Conservation (phyloP, 2,888 invertebrate species). For the Glaucopsyche alexis region DNA sequence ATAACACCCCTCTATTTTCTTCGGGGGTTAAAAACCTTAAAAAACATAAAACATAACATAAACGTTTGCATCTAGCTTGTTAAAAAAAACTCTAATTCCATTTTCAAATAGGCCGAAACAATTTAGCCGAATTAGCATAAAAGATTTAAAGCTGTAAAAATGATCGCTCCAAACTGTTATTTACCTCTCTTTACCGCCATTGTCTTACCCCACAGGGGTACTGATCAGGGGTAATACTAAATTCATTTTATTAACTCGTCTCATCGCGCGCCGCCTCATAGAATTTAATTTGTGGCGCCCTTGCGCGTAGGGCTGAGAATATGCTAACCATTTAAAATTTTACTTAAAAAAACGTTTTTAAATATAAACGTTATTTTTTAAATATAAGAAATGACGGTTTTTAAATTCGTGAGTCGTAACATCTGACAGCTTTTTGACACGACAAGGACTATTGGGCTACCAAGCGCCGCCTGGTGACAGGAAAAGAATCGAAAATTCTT, state of each 20-base stretch:
- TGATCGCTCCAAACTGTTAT: slow-evolving; percentile 52
- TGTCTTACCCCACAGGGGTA: slow-evolving; percentile 57
- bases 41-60: not conserved
- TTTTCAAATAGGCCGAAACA: not conserved
- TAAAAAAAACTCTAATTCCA: not conserved
- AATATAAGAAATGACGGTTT: no score
- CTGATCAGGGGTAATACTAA: slow-evolving; percentile 65
- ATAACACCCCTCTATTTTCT: no score
- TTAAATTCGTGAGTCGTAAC: no score
- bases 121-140: slow-evolving; percentile 20
- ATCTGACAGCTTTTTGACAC: no score
- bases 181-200: slow-evolving; percentile 65
- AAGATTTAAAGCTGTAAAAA: slow-evolving; percentile 19
- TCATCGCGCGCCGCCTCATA: slow-evolving; percentile 75
- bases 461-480: no score
- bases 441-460: no score
- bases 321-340: not conserved
- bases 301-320: slow-evolving; percentile 38
- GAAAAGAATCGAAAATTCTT: no score
- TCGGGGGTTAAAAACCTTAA: not conserved
- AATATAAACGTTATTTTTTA: no score
- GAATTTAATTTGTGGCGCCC: slow-evolving; percentile 52
- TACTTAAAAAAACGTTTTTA: no score
- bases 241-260: slow-evolving; percentile 78
- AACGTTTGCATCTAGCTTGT: no score